Base-by-base conservation (phyloP, 2,113 vertebrate genomes). In the Fulmarus glacialis region DNA sequence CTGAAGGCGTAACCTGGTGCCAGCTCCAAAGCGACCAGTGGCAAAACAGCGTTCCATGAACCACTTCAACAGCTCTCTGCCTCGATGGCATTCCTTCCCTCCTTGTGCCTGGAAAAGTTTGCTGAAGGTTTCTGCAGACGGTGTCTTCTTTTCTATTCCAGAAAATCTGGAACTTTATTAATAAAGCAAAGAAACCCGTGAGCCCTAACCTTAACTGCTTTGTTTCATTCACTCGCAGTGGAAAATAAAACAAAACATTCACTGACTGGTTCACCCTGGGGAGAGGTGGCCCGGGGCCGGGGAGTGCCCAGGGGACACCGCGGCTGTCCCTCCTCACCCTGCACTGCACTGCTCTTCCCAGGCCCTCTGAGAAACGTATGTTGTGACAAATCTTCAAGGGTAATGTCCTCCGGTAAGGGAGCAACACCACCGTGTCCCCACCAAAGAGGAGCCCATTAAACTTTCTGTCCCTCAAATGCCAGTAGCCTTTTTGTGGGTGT, bases 341-440 rank as follows among this genome's bases (percentile, higher is more conserved):
- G 71, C 42, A 15, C 23, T 5, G 5, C 16, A 6, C 43, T 56
- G 43, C 67, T 47, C 40, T 89, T 68, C 63, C 26, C 36, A 64
- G 48, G 53, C 62, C 34, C 26, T 68, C 71, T 71, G 32, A 14
- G 29, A 80, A 59, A 20, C 15, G 16, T 63, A 20, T 27, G 2
- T 7, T 80, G 66, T 52, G 63, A 48, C 45, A 77, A 36, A 40
- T 62, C 50, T 90, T 75, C 36, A 53, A 40, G 52, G 12, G 9
- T 30, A 32, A 60, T 11, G 11, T 19, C 34, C 27, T 70, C 36
- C 88, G 48, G 43, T 36, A 48, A 73, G 40, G 36, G 45, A 72
- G 21, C 3, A 6, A 38, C 42, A 45, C 22, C 5, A 2, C 36
- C 1, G 0, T 22, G 38, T 22, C 15, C 30, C 26, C 48, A 50